Percentiles rank a stretch among this genome's conserved stretches.
phyloP scores from a whole-genome alignment of 2,113 vertebrate species.

The Trichomycterus rosablanca region DNA sequence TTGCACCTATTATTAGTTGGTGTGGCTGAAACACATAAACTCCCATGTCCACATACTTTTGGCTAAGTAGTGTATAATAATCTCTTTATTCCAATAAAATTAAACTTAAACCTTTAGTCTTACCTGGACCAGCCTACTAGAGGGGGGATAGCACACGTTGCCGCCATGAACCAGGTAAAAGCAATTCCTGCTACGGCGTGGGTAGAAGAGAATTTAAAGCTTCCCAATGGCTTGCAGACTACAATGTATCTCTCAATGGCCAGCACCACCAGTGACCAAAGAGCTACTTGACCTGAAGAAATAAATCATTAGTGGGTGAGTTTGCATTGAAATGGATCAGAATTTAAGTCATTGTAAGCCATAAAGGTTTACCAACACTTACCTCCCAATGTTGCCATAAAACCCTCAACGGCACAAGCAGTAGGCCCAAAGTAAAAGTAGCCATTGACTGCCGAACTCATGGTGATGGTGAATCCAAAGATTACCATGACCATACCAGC shows the following conservation, averaged over 20 bases:
- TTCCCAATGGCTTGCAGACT: conserved; percentile 68
- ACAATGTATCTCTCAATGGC: conserved; percentile 68
- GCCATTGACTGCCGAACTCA: conserved; percentile 58
- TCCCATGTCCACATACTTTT: too few relatives aligned
- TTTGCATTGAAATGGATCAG: not conserved
- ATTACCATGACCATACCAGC: conserved; percentile 61
- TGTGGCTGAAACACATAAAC: too few relatives aligned
- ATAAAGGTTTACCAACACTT: conserved; percentile 19
- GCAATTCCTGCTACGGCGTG: conserved; percentile 59
- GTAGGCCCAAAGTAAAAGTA: conserved; percentile 62
- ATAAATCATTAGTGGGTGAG: too few relatives aligned
- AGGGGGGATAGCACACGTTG: conserved; percentile 59
- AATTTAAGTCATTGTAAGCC: not conserved
- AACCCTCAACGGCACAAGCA: conserved; percentile 59
- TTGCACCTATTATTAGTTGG: not conserved
- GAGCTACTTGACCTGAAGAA: conserved; percentile 55
- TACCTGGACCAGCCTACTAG: conserved; percentile 69
- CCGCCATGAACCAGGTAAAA: conserved; percentile 66
- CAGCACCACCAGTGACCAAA: conserved; percentile 68
- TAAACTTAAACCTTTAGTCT: too few relatives aligned
- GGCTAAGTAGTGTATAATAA: too few relatives aligned
- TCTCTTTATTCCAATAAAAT: not conserved
- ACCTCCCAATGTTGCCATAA: conserved; percentile 67
- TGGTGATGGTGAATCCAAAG: conserved; percentile 67
- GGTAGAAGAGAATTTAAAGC: conserved; percentile 57